These are phyloP conservation scores for Heliconius congener DNA, from an alignment of 1,140 invertebrate genomes.

Conservation along the genomic window DNA sequence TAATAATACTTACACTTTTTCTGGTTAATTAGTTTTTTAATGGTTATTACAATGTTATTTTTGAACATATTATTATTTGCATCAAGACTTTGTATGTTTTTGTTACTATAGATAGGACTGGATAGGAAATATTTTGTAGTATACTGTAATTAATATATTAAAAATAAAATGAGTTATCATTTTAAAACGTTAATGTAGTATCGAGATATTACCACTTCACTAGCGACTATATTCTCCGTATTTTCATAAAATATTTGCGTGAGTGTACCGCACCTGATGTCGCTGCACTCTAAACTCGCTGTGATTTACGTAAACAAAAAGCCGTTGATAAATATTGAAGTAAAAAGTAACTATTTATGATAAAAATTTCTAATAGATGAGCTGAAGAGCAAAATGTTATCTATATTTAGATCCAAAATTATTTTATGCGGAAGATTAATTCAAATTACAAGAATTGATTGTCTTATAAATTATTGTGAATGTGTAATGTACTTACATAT, in stretches of 20 bases:
- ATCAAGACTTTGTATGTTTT: neutral
- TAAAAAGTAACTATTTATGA: constrained; percentile 44
- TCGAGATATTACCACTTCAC: constrained; percentile 46
- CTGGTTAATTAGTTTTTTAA: constrained; percentile 33
- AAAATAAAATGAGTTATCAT: neutral
- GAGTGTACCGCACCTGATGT: constrained; percentile 76
- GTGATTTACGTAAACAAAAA: constrained; percentile 74
- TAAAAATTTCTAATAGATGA: neutral
- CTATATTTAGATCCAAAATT: neutral
- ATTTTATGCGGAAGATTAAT: neutral
- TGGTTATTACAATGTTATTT: constrained; percentile 19
- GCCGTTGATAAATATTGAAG: constrained; percentile 63
- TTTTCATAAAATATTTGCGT: constrained; percentile 81
- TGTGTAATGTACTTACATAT: too few relatives aligned
- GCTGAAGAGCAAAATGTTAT: neutral
- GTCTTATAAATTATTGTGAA: neutral
- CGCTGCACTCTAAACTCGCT: constrained; percentile 73
- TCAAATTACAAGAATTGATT: neutral
- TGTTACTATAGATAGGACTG: neutral
- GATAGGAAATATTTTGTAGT: neutral
- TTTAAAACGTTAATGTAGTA: neutral
- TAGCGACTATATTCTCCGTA: constrained; percentile 63
- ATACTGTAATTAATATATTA: neutral
- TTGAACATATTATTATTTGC: neutral
- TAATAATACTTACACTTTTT: neutral